Conservation (phyloP, 2,113 vertebrate species). For the Actenoides lindsayi region DNA sequence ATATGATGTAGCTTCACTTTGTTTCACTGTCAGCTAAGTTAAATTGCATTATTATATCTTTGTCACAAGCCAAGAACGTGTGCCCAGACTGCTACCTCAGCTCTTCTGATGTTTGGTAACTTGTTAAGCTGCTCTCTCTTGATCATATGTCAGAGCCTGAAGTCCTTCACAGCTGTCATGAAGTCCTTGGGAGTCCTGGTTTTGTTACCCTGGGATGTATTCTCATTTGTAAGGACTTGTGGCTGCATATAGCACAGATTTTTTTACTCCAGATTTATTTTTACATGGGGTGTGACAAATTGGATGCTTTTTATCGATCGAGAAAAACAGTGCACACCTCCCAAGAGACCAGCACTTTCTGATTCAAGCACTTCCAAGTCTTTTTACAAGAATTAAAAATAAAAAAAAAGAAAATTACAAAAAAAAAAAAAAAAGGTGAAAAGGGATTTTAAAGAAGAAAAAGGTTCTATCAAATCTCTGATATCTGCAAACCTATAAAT, state of each 20-base stretch:
- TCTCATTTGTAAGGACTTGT: not conserved
- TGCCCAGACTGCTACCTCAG: constrained; percentile 57
- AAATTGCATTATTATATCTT: constrained; percentile 63
- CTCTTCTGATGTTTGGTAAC: constrained; percentile 44
- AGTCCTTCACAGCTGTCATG: constrained; percentile 44
- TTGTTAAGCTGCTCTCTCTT: constrained; percentile 9
- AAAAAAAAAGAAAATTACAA: not conserved
- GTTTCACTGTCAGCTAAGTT: constrained; percentile 57
- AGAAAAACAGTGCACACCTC: not conserved
- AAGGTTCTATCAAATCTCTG: not conserved
- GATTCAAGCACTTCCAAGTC: not conserved
- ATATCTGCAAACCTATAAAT: constrained; percentile 13
- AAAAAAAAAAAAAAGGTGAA: not conserved
- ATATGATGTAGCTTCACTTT: constrained; percentile 39
- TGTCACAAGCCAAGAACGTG: not conserved
- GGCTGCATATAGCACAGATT: not conserved
- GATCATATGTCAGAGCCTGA: constrained; percentile 17
- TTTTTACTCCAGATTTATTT: not conserved
- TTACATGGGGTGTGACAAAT: not conserved
- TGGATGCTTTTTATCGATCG: not conserved
- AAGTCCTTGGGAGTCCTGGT: constrained; percentile 24
- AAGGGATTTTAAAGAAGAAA: not conserved
- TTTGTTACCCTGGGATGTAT: not conserved
- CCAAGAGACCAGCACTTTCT: not conserved
- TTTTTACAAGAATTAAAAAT: not conserved